Base-by-base conservation (phyloP, 2,797 vertebrate species). In the Psittacula echo region DNA sequence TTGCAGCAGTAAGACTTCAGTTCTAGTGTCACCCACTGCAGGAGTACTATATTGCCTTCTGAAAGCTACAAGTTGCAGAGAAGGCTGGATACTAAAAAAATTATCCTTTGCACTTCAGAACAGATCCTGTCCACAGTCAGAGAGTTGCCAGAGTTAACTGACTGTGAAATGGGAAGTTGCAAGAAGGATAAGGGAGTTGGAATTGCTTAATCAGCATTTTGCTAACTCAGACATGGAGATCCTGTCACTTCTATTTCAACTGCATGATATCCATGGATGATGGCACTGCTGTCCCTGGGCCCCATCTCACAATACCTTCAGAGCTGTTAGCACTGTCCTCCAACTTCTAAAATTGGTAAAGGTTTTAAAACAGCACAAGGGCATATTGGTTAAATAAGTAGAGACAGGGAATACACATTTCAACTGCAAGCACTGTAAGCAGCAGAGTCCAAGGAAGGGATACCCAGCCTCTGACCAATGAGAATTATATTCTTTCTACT, bases 81-180 rank as follows among this genome's bases (percentile, higher is more conserved):
- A 77, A 87, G 56, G 7, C 26, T 86, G 34, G 13, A 50, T 68
- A 58, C 41, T 45, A 71, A 80, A 71, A 85, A 85, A 85, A 66
- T 12, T 42, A 77, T 71, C 32, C 39, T 78, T 77, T 58, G 53
- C 39, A 44, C 19, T 90, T 86, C 48, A 93, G 87, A 95, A 73
- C 17, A 75, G 54, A 87, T 78, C 42, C 34, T 87, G 53, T 87
- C 34, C 60, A 37, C 51, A 64, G 61, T 24, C 72, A 85, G 24
- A 75, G 50, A 75, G 48, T 41, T 7, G 5, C 58, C 5, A 1
- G 42, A 88, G 87, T 94, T 94, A 94, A 91, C 93, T 93, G 80
- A 39, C 91, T 94, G 93, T 94, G 95, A 96, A 95, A 96, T 91
- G 79, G 79, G 61, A 85, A 90, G 79, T 21, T 88, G 66, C 76